These are phyloP conservation scores for Spilogale gracilis DNA, from an alignment of 2,113 vertebrate species.

Conservation along the genomic window DNA sequence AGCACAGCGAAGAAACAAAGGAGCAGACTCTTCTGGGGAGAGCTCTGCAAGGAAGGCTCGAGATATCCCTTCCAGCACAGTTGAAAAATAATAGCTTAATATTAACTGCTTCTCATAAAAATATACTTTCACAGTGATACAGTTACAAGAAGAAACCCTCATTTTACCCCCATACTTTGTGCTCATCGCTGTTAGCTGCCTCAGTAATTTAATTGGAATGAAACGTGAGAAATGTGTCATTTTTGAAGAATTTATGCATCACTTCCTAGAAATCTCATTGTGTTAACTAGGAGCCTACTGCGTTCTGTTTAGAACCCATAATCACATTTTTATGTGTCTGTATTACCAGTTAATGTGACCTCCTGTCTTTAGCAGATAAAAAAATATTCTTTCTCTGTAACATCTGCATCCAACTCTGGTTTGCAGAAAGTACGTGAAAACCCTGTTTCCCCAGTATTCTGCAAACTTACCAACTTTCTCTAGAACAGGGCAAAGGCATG, in stretches of 20 bases:
- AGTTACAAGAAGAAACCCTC: conserved; percentile 77
- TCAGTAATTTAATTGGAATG: conserved; percentile 92
- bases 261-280: conserved; percentile 91
- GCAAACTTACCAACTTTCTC: conserved; percentile 62
- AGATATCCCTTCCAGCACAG: conserved; percentile 78
- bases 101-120: conserved; percentile 85
- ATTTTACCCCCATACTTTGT: conserved; percentile 79
- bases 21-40: neutral
- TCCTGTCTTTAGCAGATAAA: conserved; percentile 86
- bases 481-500: neutral
- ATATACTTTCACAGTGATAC: conserved; percentile 75
- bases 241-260: conserved; percentile 90
- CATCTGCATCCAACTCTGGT: conserved; percentile 72
- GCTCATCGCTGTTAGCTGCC: conserved; percentile 87
- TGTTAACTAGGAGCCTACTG: conserved; percentile 91
- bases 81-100: conserved; percentile 82
- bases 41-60: conserved; percentile 5
- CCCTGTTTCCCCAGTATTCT: neutral
- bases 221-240: conserved; percentile 91
- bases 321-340: conserved; percentile 90
- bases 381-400: conserved; percentile 60
- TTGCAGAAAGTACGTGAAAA: neutral
- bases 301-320: conserved; percentile 88
- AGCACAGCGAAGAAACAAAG: conserved; percentile 73
- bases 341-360: conserved; percentile 90